These are phyloP conservation scores for Poeciliopsis paucimaculata DNA, from an alignment of 2,797 vertebrate genomes.

Conservation along the genomic window DNA sequence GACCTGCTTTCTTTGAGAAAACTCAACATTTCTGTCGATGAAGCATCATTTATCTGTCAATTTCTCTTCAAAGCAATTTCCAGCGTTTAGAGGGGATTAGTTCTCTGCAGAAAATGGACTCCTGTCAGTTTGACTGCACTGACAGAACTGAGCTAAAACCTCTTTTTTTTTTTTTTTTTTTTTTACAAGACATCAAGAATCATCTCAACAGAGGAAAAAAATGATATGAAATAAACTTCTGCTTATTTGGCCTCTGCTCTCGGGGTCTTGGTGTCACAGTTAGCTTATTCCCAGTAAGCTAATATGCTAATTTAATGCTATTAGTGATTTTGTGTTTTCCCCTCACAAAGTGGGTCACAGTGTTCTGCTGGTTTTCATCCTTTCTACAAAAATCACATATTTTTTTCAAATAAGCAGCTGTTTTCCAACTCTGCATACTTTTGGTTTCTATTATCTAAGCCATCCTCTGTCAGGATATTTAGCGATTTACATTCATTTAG, in stretches of 20 bases:
- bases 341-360: conserved; percentile 7
- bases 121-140: not conserved
- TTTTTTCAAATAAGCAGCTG: not conserved
- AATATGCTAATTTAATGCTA: conserved; percentile 17
- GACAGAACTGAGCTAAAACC: not conserved
- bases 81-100: conserved; percentile 1
- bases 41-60: not conserved
- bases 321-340: conserved; percentile 32
- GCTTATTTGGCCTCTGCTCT: conserved; percentile 7
- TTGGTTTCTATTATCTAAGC: not conserved
- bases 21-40: not conserved
- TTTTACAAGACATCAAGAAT: not conserved
- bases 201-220: not conserved
- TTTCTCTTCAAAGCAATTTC: not conserved
- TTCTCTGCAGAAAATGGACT: not conserved
- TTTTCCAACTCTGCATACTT: not conserved
- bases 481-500: not conserved
- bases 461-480: not conserved
- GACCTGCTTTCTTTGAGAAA: conserved; percentile 9
- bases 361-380: conserved; percentile 21
- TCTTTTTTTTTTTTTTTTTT: not conserved
- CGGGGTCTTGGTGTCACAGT: not conserved
- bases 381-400: conserved; percentile 19
- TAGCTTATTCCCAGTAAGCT: conserved; percentile 3
- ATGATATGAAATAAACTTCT: not conserved